Evolutionary conservation across 2,797 vertebrate species (phyloP), one percentile per base, ranked within the genome.

Genomic region (Lacerta bilineata): DNA sequence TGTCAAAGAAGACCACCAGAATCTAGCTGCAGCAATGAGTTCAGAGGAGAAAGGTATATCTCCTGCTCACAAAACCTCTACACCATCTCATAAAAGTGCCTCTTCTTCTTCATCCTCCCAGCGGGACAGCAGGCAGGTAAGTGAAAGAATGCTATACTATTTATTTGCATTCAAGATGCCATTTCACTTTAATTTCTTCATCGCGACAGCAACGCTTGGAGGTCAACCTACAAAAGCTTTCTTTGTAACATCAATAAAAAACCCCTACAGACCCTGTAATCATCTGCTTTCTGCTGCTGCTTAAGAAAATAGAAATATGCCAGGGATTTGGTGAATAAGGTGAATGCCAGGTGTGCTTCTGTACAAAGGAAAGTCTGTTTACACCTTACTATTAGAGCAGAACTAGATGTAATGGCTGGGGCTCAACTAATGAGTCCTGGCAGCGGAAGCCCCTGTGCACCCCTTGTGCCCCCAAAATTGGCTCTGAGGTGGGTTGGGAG

Each of bases 41-140:
- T 97, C 98, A 20, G 99, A 99, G 94, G 99, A 99, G 94, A 98
- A 98, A 95, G 96, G 95, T 94, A 86, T 96, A 92, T 98, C 97
- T 81, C 98, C 98, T 84, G 96, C 97, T 95, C 98, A 98, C 96
- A 99, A 98, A 96, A 97, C 93, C 64, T 96, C 98, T 93, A 99
- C 98, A n/a, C 98, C 98, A 2, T 98, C 98, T 86, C 99, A 99
- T 90, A 98, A 98, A 98, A 99, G 98, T 96, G 97, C 97, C 95
- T 99, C 98, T 33, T 98, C 98, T 36, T 99, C 98, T 3, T 97
- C 98, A 0, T 98, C 98, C 0, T 99, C 98, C 89, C 99, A 99
- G 94, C 98, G 98, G 76, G 99, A 99, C 92, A 98, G 98, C 95
- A 98, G 98, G 91, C 99, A 99, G 98, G 99, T 99, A 97, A 97